Base-by-base conservation (phyloP, 1,140 invertebrate genomes). In the Drosophila hydei region DNA sequence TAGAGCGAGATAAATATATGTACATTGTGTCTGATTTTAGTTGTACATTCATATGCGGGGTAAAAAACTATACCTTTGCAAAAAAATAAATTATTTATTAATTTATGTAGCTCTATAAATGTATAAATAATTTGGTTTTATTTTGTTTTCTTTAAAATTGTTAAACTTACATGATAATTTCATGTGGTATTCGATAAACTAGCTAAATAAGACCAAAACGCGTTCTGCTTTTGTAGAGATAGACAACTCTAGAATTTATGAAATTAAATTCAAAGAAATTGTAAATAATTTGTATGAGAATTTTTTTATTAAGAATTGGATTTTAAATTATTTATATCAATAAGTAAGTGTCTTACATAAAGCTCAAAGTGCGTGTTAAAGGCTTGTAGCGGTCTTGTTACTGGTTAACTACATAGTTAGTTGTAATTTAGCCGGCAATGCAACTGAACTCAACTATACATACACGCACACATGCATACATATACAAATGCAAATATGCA, bases 1-100 rank as follows among this genome's bases (percentile, higher is more conserved):
- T 9, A 60, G 63, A 72, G 62, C 16, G 62, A 52, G 69, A 72
- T 21, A 11, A 56, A 58, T 65, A 58, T 65, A 65, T 48, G 52
- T 42, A 42, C 38, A 16, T 42, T 5, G 38, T 65, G 16, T 6
- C 25, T 52, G 7, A 33, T 16, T 52, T 51, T 19, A 33, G 14
- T 9, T 51, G 36, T 50, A 27, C 6, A 5, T 47, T 36, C 3
- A 19, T 5, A 56, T 50, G 18, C 36, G 38, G 54, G 23, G 4
- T 56, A 43, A 56, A 27, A 25, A 23, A 11, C 19, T 27, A 56
- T 27, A 43, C 14, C 38, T 21, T 27, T 48, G 8, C 4, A 9
- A 4, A n/a, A 30, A 18, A 4, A 11, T 8, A 27, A 12, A 16
- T 30, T 16, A 33, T 51, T 16, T 30, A 16, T 50, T 4, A 18